phyloP scores from a whole-genome alignment of 2,888 invertebrate genomes.

The Belgica antarctica region DNA sequence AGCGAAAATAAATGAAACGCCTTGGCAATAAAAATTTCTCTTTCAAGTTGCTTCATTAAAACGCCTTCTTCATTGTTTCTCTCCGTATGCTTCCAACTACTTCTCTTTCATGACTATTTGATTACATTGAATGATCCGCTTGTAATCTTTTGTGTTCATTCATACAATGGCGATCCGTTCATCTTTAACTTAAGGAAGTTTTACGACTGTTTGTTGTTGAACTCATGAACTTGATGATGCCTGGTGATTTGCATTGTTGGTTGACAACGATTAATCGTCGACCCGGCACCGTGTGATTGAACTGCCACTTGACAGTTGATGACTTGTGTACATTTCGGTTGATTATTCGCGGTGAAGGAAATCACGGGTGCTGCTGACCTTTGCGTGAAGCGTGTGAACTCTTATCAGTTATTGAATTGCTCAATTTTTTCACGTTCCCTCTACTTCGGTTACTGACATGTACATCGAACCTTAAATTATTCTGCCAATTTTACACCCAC shows the following conservation, averaged over 20 bases:
- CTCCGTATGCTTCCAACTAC: not conserved
- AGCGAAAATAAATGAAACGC: not conserved
- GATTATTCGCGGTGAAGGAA: conserved; percentile 12
- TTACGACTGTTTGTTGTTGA: not conserved
- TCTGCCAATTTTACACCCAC: no score
- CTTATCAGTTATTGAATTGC: not conserved
- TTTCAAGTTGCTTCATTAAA: not conserved
- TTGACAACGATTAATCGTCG: no score
- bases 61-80: not conserved
- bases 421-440: no score
- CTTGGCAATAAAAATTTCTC: not conserved
- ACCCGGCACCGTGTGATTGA: not conserved
- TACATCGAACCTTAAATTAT: no score
- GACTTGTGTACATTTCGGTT: not conserved
- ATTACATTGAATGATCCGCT: not conserved
- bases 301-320: not conserved
- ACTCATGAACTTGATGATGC: not conserved
- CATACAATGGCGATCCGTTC: not conserved
- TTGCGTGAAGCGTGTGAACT: not conserved
- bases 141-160: not conserved
- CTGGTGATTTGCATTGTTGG: not conserved
- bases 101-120: not conserved
- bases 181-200: not conserved
- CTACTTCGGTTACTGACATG: no score
- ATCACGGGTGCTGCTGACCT: not conserved